Base-by-base conservation (phyloP, 2,113 vertebrate genomes). In the Gobio gobio region DNA sequence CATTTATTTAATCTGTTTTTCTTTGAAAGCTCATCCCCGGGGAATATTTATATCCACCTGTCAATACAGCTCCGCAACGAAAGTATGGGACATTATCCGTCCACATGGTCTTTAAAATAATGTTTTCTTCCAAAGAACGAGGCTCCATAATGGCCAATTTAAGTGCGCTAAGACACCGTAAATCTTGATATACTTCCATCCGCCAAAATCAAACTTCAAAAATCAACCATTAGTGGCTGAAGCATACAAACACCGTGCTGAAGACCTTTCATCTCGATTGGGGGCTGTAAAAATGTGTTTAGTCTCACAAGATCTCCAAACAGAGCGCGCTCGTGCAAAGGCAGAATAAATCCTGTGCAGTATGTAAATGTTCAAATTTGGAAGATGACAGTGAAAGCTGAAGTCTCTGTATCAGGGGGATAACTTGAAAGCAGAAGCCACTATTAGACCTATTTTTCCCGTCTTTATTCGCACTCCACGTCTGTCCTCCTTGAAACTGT, bases 1-100 rank as follows among this genome's bases (percentile, higher is more conserved):
- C 88, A 91, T 92, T 91, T 86, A 86, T 91, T 85, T 86, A 90
- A 91, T 91, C 87, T 84, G 76, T 87, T 80, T 85, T 89, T 74
- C 85, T 86, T 87, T 91, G 86, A 88, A 91, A 89, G 82, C 82
- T 54, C 63, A 61, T 90, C 88, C 85, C 63, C 0, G 45, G 74
- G 79, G 90, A 84, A 82, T 83, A 72, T 82, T 51, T 59, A 63
- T 49, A 82, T 82, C 86, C 83, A 87, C 86, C 83, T 87, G 83
- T 68, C 86, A 85, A 74, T 85, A 75, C 78, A 43, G 77, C 66
- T 33, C 77, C 3, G 84, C 51, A 45, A 78, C 16, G 20, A 22
- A 72, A 49, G 78, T 43, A 33, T 75, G 84, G 58, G 10, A 72
- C 58, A 56, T 61, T 75, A 82, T 74, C 70, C 29, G 49, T 80